Evolutionary conservation across 2,797 vertebrate genomes (phyloP).

Genomic region (Podarcis lilfordi): DNA sequence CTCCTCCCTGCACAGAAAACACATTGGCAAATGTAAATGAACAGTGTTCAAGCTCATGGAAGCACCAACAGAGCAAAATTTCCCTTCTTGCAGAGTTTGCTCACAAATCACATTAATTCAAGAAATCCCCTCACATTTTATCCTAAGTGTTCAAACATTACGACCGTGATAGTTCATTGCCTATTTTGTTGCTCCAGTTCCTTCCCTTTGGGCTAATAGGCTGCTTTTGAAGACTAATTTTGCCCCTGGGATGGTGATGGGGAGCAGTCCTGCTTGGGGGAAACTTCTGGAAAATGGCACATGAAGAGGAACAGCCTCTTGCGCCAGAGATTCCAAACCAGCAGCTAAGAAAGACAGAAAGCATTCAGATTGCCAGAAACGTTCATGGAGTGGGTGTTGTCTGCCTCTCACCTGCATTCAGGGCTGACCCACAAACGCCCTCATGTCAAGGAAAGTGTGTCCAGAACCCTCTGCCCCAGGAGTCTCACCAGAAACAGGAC

Average conservation of each 20-base stretch:
- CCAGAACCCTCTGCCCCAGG: no score
- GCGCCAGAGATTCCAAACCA: neutral
- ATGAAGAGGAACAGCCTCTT: neutral
- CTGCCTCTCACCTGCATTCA: neutral
- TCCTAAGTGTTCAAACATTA: neutral
- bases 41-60: neutral
- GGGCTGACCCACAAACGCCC: no score
- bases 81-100: neutral
- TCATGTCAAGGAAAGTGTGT: no score
- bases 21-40: neutral
- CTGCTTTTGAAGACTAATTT: no score
- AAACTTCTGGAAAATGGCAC: neutral
- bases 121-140: neutral
- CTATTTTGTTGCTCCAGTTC: neutral
- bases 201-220: neutral
- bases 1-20: slow-evolving; percentile 66
- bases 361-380: neutral
- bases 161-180: neutral
- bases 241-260: neutral
- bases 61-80: neutral
- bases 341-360: neutral
- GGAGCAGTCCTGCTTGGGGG: neutral
- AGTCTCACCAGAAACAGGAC: neutral
- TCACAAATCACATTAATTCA: neutral
- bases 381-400: neutral